Base-by-base conservation (phyloP, 1,140 invertebrate genomes). In the Drosophila quadrilineata region DNA sequence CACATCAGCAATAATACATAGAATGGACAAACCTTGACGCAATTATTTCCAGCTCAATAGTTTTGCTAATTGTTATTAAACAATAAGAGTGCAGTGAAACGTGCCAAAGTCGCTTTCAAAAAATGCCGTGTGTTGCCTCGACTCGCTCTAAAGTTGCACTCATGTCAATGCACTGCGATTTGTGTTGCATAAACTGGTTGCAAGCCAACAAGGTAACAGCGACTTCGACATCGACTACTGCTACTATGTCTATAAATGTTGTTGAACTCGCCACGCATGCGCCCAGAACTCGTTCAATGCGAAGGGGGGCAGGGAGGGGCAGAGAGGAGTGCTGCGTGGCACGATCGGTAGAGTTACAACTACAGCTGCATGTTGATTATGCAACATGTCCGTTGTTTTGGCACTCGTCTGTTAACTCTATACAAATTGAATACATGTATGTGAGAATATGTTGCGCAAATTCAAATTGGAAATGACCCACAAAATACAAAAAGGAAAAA, bases 111-210 rank as follows among this genome's bases (percentile, higher is more conserved):
- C 46, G 35, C 21, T 28, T 26, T 43, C 14, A 10, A 14, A 43
- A 12, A 14, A 12, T 1, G 41, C 22, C n/a, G 8, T 12, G 24
- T 10, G 31, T 33, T 21, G 2, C 29, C 6, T 38, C 38, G 24
- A 24, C n/a, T 9, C 29, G 16, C 22, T 31, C 17, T 12, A 22
- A 10, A 12, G 9, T 8, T 9, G 26, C 0, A 4, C 4, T 28
- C 3, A 46, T 74, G 75, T 79, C 75, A 74, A 74, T 71, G 71
- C 35, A 74, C 75, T 66, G n/a, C n/a, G n/a, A n/a, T 60, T 73
- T 19, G 12, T 22, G 65, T 74, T 73, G 75, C 75, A 69, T 40
- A 79, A 79, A 79, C 75, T 80, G 75, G 75, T 79, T 75, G 65
- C 70, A 52, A 38, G 38, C 28, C 21, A 9, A 28, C 17, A 40